A percentile compares a stretch with the other conserved stretches of the same genome.
phyloP scores from a whole-genome alignment of 2,797 vertebrate genomes.

The Periparus ater region DNA sequence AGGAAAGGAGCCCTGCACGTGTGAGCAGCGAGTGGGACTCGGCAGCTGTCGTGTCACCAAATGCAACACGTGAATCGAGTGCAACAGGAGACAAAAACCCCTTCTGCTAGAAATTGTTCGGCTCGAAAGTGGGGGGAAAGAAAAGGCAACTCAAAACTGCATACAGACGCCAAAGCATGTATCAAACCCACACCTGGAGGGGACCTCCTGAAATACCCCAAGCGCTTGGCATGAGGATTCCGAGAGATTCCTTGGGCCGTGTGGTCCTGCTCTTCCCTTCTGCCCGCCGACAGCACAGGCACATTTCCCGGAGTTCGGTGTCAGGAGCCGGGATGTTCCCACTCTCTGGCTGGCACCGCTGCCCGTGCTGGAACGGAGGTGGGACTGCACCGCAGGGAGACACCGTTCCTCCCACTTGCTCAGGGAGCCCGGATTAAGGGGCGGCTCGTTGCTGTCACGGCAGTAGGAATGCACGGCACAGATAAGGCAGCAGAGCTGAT shows the following conservation, averaged over 20 bases:
- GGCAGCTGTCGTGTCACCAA: neutral
- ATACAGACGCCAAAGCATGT: neutral
- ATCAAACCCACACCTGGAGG: neutral
- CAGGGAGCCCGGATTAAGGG: neutral
- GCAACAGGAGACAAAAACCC: neutral
- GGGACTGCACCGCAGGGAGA: neutral
- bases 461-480: neutral
- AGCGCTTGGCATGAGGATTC: neutral
- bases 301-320: neutral
- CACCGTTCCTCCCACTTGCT: neutral
- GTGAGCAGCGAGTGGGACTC: neutral
- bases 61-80: neutral
- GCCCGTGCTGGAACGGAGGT: neutral
- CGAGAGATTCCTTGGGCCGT: neutral
- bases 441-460: constrained; percentile 43
- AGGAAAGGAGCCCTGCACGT: neutral
- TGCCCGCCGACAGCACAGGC: neutral
- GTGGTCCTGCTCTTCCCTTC: neutral
- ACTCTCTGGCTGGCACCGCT: neutral
- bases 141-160: neutral
- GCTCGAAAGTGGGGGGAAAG: neutral
- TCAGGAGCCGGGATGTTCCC: neutral
- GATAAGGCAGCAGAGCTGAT: constrained; percentile 26
- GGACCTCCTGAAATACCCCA: neutral
- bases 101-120: neutral